A percentile compares a stretch with the other conserved stretches of the same genome.
phyloP scores from a whole-genome alignment of 2,888 invertebrate genomes.

The Agrochola litura region DNA sequence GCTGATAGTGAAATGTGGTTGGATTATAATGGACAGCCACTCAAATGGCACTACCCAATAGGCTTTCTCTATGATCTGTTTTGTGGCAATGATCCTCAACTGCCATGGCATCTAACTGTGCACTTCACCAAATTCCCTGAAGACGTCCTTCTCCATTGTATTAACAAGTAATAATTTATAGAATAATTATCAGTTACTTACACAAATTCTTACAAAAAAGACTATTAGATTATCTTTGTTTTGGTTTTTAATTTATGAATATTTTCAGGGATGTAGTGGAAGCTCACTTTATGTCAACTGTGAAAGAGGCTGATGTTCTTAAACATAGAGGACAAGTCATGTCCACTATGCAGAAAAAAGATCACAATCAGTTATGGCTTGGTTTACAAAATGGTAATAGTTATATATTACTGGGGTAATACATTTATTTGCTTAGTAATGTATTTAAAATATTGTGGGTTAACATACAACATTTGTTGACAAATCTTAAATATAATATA shows the following conservation, averaged over 20 bases:
- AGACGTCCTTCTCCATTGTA: slow-evolving; percentile 95
- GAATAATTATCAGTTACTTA: slow-evolving; percentile 3
- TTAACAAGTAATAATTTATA: slow-evolving; percentile 92
- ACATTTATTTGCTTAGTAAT: too few relatives aligned
- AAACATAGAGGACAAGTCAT: slow-evolving; percentile 98
- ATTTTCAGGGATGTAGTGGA: slow-evolving; percentile 96
- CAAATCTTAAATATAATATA: too few relatives aligned
- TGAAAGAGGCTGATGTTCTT: slow-evolving; percentile 99
- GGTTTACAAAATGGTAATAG: slow-evolving; percentile 96
- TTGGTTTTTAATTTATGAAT: neutral
- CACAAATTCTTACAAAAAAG: neutral
- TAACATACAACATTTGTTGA: too few relatives aligned
- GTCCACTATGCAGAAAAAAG: slow-evolving; percentile 98
- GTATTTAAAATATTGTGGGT: neutral
- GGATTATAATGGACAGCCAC: slow-evolving; percentile 96
- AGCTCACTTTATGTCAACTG: slow-evolving; percentile 97
- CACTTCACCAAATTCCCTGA: slow-evolving; percentile 99
- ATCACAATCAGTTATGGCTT: slow-evolving; percentile 98
- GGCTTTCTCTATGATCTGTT: slow-evolving; percentile 97
- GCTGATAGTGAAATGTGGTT: slow-evolving; percentile 98
- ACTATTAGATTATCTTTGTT: neutral
- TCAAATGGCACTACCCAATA: slow-evolving; percentile 97
- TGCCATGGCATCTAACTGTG: slow-evolving; percentile 98
- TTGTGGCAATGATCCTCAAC: slow-evolving; percentile 92
- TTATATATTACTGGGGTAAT: too few relatives aligned